phyloP scores from a whole-genome alignment of 2,888 invertebrate species.

The Chesias legatella region DNA sequence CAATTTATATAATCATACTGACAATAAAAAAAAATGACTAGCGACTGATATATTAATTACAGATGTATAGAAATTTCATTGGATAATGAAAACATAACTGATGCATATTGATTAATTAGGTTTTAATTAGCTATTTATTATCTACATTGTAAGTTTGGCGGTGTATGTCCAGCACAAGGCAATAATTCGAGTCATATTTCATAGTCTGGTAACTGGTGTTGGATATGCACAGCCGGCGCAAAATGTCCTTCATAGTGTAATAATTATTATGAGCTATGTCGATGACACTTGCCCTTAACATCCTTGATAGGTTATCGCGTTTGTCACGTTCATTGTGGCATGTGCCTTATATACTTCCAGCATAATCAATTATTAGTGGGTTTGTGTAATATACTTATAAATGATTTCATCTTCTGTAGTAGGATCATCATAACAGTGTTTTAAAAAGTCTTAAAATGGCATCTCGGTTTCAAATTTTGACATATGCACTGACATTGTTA shows the following conservation, averaged over 20 bases:
- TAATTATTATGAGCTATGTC: conserved; percentile 37
- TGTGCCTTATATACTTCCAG: conserved; percentile 30
- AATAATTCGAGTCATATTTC: conserved; percentile 20
- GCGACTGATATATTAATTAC: conserved; percentile 62
- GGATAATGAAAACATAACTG: conserved; percentile 58
- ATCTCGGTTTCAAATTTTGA: too few species aligned
- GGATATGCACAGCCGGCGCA: conserved; percentile 25
- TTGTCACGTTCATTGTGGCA: conserved; percentile 31
- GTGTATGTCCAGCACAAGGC: conserved; percentile 37
- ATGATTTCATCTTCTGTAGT: too few species aligned
- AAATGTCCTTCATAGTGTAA: conserved; percentile 29
- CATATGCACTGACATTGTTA: too few species aligned
- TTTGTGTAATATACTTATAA: too few species aligned
- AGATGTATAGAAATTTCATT: conserved; percentile 69
- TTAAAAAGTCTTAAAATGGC: too few species aligned
- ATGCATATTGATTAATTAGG: conserved; percentile 60
- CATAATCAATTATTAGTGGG: conserved; percentile 17
- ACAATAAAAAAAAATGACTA: conserved; percentile 42
- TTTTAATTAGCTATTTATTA: conserved; percentile 70
- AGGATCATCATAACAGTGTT: too few species aligned
- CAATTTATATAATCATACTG: conserved; percentile 28
- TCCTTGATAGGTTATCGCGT: conserved; percentile 31
- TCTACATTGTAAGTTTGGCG: conserved; percentile 48
- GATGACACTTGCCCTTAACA: conserved; percentile 31
- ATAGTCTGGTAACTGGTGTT: conserved; percentile 23